phyloP scores from a whole-genome alignment of 2,113 vertebrate species.

The Tupaia chinensis region DNA sequence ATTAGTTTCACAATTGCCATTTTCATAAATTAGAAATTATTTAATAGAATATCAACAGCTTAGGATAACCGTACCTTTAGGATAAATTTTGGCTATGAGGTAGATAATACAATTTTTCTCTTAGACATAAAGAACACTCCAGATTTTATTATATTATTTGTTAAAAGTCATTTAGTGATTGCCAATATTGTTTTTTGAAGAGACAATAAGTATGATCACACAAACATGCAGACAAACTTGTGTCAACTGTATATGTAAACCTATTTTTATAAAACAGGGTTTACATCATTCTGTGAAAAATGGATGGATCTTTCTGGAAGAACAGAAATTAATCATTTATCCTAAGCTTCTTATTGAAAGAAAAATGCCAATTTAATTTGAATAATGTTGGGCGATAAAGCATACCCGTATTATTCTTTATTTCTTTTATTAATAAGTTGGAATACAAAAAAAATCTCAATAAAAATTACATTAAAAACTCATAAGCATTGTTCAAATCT shows the following conservation, averaged over 20 bases:
- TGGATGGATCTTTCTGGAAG: constrained; percentile 48
- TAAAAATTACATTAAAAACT: constrained; percentile 78
- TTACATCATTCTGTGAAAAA: constrained; percentile 59
- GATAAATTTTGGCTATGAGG: not conserved
- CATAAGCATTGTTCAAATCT: constrained; percentile 74
- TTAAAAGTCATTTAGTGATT: not conserved
- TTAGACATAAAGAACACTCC: not conserved
- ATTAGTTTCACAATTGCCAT: not conserved
- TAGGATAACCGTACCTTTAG: not conserved
- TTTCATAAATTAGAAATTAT: not conserved
- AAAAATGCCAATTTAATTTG: constrained; percentile 60
- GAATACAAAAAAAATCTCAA: constrained; percentile 54
- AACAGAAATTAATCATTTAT: constrained; percentile 69
- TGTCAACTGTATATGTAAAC: not conserved
- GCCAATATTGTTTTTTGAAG: not conserved
- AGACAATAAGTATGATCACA: not conserved
- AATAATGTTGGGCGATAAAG: constrained; percentile 69
- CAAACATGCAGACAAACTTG: not conserved
- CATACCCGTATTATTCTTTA: constrained; percentile 51
- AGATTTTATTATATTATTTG: not conserved
- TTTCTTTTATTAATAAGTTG: constrained; percentile 76
- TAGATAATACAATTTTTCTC: not conserved
- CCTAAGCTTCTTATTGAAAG: constrained; percentile 46
- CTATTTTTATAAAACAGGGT: constrained; percentile 1
- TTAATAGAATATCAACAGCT: not conserved